A percentile compares a stretch with the other conserved stretches of the same genome.
Evolutionary conservation across 2,113 vertebrate genomes (phyloP).

Genomic region (Austrofundulus limnaeus): DNA sequence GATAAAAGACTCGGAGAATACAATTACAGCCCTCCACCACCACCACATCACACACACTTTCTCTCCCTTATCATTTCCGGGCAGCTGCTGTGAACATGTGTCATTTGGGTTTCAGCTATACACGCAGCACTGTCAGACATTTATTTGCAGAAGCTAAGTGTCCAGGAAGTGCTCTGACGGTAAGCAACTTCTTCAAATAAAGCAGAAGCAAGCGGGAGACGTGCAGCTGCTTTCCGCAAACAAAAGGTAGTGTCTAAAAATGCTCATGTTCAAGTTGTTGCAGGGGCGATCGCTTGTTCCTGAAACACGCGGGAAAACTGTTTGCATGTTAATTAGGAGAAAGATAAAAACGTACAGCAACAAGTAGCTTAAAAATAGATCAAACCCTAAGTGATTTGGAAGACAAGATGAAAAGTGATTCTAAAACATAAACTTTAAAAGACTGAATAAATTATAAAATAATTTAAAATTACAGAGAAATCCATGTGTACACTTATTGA

Average conservation of each 20-base stretch:
- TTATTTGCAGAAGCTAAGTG: conserved; percentile 23
- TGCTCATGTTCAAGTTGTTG: background rate
- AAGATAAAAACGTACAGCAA: background rate
- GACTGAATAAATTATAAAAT: background rate
- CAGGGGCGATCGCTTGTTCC: background rate
- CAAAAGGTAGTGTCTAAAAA: background rate
- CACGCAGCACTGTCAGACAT: conserved; percentile 28
- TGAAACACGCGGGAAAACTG: background rate
- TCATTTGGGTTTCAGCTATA: conserved; percentile 27
- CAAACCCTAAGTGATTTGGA: background rate
- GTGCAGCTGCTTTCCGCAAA: background rate
- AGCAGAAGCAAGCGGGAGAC: conserved; percentile 5
- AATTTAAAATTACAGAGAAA: background rate
- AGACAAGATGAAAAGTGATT: background rate
- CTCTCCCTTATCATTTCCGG: conserved; percentile 35
- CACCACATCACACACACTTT: no score
- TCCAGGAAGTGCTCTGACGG: conserved; percentile 51
- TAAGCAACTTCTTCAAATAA: conserved; percentile 41
- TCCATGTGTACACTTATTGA: conserved; percentile 20
- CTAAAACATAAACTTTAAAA: background rate
- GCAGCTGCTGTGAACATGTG: conserved; percentile 26
- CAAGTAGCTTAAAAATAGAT: background rate
- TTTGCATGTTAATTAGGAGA: background rate
- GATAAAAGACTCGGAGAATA: conserved; percentile 17
- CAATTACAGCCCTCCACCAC: background rate